phyloP scores from a whole-genome alignment of 2,888 invertebrate species.

The Trissoscelio sp. region DNA sequence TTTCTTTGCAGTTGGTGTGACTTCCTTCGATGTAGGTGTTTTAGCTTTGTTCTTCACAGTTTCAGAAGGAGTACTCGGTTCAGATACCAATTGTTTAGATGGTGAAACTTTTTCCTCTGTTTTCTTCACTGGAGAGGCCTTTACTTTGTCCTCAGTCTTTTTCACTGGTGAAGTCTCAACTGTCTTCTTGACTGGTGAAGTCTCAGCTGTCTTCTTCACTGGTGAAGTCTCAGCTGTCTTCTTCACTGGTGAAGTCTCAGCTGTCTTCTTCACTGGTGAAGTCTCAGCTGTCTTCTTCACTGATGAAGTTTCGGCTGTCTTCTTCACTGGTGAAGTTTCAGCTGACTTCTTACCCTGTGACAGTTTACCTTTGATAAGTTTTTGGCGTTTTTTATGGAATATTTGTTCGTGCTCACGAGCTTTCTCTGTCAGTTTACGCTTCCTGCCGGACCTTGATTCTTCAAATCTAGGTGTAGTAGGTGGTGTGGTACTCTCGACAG shows the following conservation, averaged over 20 bases:
- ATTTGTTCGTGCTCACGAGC: constrained; percentile 80
- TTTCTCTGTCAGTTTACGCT: constrained; percentile 81
- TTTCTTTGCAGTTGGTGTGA: constrained; percentile 69
- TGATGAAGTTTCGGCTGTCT: too few species aligned
- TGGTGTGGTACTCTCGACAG: constrained; percentile 46
- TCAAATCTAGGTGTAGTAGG: constrained; percentile 47
- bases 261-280: too few species aligned
- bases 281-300: too few species aligned
- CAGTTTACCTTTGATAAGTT: constrained; percentile 73
- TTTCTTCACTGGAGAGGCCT: background rate
- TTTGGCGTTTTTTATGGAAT: constrained; percentile 79
- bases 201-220: too few species aligned
- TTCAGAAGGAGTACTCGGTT: background rate
- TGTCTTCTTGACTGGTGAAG: too few species aligned
- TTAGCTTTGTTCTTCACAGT: background rate
- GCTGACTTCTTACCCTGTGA: constrained; percentile 29
- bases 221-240: too few species aligned
- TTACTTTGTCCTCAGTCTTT: constrained; percentile 14
- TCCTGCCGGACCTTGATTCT: constrained; percentile 78
- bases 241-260: too few species aligned
- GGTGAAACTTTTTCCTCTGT: background rate
- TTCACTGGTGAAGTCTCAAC: too few species aligned
- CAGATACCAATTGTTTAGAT: background rate
- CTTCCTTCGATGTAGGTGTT: background rate
- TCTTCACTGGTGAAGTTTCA: too few species aligned